Evolutionary conservation across 2,797 vertebrate genomes (phyloP).

Genomic region (Perodicticus potto): DNA sequence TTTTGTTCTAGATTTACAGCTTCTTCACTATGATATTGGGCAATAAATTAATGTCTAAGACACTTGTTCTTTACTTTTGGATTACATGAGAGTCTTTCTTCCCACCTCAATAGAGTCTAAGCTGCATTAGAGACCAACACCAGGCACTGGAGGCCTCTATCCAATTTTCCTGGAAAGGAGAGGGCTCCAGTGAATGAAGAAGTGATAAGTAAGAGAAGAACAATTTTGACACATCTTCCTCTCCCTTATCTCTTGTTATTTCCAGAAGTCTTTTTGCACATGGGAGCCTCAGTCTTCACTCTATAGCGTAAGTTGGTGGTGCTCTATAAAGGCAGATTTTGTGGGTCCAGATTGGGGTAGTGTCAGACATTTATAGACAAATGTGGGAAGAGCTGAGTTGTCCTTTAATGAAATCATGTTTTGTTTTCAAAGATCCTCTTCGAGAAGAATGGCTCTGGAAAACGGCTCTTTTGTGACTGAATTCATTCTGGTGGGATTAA

Average conservation of each 20-base stretch:
- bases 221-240: rapidly evolving
- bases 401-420: neutral
- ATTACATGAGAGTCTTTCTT: neutral
- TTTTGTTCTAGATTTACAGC: neutral
- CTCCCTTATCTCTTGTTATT: neutral
- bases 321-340: neutral
- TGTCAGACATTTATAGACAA: neutral
- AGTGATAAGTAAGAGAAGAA: neutral
- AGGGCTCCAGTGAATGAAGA: neutral
- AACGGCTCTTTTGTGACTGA: neutral
- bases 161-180: neutral
- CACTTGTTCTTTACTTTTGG: neutral
- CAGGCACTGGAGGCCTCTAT: neutral
- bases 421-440: neutral
- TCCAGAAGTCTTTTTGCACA: neutral
- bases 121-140: rapidly evolving
- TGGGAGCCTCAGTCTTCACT: neutral
- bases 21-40: neutral
- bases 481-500: neutral
- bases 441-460: neutral
- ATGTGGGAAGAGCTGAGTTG: neutral
- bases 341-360: neutral
- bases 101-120: rapidly evolving
- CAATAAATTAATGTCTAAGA: neutral
- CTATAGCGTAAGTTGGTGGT: neutral